Base-by-base conservation (phyloP, 2,797 vertebrate species). In the Heliangelus exortis region DNA sequence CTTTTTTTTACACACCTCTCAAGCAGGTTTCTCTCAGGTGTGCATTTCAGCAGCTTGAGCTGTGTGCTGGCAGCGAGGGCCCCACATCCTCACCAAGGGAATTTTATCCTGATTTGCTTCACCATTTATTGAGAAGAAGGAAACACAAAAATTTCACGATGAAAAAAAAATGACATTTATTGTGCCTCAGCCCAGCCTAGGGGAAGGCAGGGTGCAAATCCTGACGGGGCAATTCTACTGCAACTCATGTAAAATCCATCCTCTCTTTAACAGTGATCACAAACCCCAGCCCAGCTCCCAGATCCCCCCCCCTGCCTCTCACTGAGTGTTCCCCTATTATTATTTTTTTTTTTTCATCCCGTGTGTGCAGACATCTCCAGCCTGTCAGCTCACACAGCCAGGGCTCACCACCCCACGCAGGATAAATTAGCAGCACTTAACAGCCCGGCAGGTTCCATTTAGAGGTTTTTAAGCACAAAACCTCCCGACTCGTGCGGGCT, bases 291-390 rank as follows among this genome's bases (percentile, higher is more conserved):
- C 21, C 2, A 1, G 50, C 65, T 26, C 55, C 55, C 72, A 48
- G 47, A 17, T 12, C 7, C 55, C 80, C 7, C 7, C 13, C 4
- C 53, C 3, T 25, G 29, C 41, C 53, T 50, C 66, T 59, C 21
- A 4, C 0, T 0, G 3, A 4, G 23, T 2, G 19, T 2, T 55
- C 3, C 31, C 26, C 16, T 3, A 12, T 0, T 4, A 36, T 36
- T 36, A 36, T 36, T 36, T 36, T 36, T 41, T 41, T 41, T 14
- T 3, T n/a, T 8, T n/a, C 5, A 74, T 48, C 36, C 41, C 23
- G 2, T 2, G 10, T 3, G 1, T 9, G 15, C 1, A 2, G 10
- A 5, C 23, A 10, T 1, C 58, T 31, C 20, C 8, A 25, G 14
- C 11, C 50, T 19, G 1, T 47, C n/a, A 39, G 73, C 22, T 7